Evolutionary conservation across 2,797 vertebrate species (phyloP).

Genomic region (Pantherophis alleghaniensis): DNA sequence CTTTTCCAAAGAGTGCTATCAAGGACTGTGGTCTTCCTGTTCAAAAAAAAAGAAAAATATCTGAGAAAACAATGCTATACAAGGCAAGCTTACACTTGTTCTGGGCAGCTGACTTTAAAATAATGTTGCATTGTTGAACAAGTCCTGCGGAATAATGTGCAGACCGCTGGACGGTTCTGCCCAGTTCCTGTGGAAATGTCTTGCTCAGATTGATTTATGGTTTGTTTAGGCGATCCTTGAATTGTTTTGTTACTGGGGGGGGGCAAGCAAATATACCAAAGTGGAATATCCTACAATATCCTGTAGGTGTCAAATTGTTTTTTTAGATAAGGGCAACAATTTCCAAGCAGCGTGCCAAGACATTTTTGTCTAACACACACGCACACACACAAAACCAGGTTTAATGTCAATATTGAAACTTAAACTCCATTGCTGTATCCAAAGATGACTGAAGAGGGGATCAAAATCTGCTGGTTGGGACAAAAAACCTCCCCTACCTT

Average conservation of each 20-base stretch:
- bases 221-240: conserved; percentile 11
- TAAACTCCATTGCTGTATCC: neutral
- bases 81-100: neutral
- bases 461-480: neutral
- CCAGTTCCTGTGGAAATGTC: neutral
- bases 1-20: conserved; percentile 2
- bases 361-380: neutral
- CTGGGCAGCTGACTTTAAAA: neutral
- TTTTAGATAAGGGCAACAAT: neutral
- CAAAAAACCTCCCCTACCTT: neutral
- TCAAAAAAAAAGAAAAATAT: neutral
- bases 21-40: neutral
- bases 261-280: neutral
- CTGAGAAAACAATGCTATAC: neutral
- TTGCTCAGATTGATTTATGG: neutral
- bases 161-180: neutral
- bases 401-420: neutral
- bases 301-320: neutral
- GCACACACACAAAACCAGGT: neutral
- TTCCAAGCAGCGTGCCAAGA: neutral
- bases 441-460: neutral
- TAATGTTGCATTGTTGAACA: neutral
- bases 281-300: neutral
- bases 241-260: neutral
- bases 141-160: neutral